Conservation (phyloP, 1,140 invertebrate genomes). For the Bombus fervidus region DNA sequence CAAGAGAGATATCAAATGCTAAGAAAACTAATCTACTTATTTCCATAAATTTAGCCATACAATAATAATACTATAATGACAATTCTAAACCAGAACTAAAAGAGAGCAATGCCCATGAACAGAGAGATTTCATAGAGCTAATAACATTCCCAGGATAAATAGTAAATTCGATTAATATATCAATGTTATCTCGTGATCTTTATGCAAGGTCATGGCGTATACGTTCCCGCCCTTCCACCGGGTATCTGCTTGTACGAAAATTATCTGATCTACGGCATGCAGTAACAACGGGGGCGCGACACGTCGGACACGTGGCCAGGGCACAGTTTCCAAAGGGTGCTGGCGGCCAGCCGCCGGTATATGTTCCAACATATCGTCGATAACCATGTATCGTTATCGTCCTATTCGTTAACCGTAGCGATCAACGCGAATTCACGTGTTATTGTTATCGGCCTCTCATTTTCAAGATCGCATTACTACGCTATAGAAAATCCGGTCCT, state of each 20-base stretch:
- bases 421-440: constrained; percentile 50
- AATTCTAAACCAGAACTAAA: background rate
- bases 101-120: background rate
- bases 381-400: constrained; percentile 68
- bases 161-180: constrained; percentile 65
- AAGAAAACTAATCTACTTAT: too few species aligned
- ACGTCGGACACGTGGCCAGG: constrained; percentile 66
- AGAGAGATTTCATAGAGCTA: background rate
- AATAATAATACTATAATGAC: too few species aligned
- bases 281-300: constrained; percentile 69
- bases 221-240: constrained; percentile 11
- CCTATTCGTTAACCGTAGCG: constrained; percentile 59
- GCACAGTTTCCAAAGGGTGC: constrained; percentile 61
- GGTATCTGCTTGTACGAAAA: constrained; percentile 60
- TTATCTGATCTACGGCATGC: constrained; percentile 64
- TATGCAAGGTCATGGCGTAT: constrained; percentile 58
- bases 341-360: constrained; percentile 49
- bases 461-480: constrained; percentile 34
- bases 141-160: constrained; percentile 30
- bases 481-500: background rate
- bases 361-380: constrained; percentile 57
- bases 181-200: constrained; percentile 61
- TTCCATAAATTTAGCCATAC: too few species aligned
- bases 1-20: too few species aligned
- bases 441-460: constrained; percentile 35